Evolutionary conservation across 2,888 invertebrate species (phyloP), one percentile per base, ranked within the genome.

Genomic region (Thyatira batis): DNA sequence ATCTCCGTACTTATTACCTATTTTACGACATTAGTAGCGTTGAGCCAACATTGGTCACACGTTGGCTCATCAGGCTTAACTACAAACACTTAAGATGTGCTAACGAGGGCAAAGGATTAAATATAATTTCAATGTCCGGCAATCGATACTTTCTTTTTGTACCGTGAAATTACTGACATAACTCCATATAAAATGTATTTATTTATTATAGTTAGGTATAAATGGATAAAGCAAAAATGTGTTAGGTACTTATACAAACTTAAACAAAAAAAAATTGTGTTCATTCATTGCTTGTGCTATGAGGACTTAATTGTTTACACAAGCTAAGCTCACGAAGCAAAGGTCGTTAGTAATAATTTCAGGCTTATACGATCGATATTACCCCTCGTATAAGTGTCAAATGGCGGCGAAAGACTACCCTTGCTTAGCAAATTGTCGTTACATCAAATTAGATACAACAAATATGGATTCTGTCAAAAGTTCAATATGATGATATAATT

Each of bases 1-100:
- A 88, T 84, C 79, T 84, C 85, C 83, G 17, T 83, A 87, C 85
- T 85, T 85, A 84, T 84, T 83, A 79, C 79, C 73, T 70, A 74
- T 65, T 68, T 73, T 71, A 80, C 80, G 76, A 78, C 76, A 78
- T 73, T 77, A 77, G 79, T 17, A 39, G 13, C 73, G 76, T 71
- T 68, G 65, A 61, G 46, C 50, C 46, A 57, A 55, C 48, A 33
- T 51, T 58, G 52, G 33, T 39, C 48, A 49, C 57, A 54, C 58
- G 53, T 60, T 17, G n/a, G 39, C 2, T 39, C 17, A 39, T 39
- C 5, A 17, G 8, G 3, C 1, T 33, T 11, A 33, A 11, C 4
- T 33, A 13, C 33, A 3, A n/a, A 0, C 3, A 33, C 33, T 13
- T 0, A 13, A 3, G 13, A 13, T n/a, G 3, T 33, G 8, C 0